phyloP scores from a whole-genome alignment of 2,797 vertebrate genomes.

The Macropus fuliginosus region DNA sequence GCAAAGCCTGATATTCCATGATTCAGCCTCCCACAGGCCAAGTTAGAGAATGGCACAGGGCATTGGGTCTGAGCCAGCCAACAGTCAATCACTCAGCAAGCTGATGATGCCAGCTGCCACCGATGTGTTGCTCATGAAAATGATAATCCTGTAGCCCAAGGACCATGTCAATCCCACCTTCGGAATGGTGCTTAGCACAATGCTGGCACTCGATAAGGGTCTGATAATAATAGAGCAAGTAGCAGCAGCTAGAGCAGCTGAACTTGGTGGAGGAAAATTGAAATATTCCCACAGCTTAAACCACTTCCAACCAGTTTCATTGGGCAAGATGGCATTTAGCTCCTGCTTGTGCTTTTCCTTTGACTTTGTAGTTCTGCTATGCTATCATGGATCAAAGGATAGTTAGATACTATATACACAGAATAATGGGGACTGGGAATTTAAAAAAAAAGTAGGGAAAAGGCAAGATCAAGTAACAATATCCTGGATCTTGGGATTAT shows the following conservation, averaged over 20 bases:
- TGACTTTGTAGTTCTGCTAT: background rate
- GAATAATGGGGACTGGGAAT: background rate
- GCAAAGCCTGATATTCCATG: background rate
- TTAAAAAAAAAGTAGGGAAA: background rate
- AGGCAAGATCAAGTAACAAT: background rate
- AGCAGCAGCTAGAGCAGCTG: background rate
- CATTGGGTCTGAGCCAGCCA: background rate
- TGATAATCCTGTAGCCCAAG: background rate
- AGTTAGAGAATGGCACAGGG: background rate
- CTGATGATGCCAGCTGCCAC: background rate
- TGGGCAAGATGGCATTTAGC: background rate
- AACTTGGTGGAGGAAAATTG: background rate
- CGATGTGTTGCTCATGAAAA: background rate
- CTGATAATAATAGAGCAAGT: background rate
- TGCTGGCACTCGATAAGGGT: background rate
- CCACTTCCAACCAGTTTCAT: background rate
- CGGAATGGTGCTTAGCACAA: background rate
- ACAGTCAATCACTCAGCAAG: background rate
- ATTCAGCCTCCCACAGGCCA: background rate
- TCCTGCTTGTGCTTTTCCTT: constrained; percentile 20
- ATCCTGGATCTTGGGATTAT: background rate
- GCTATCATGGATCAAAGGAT: background rate
- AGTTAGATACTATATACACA: background rate
- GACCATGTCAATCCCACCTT: background rate
- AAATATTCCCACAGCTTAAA: background rate